These are phyloP conservation scores for Macaria notata DNA, from an alignment of 2,888 invertebrate genomes.

Conservation along the genomic window DNA sequence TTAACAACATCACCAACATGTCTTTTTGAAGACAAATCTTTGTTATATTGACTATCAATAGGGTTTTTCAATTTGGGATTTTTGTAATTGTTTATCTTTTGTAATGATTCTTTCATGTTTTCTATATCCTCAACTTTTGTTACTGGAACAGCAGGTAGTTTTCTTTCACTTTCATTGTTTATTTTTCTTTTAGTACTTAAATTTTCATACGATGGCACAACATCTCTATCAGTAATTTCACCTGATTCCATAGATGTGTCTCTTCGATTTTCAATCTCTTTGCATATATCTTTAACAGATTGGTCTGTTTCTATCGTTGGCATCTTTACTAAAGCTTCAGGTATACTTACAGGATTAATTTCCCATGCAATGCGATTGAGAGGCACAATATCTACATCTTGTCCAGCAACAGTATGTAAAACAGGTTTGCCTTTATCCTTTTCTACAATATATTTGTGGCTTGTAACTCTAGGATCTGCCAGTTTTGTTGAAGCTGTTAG, in stretches of 20 bases:
- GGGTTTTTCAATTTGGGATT: constrained; percentile 41
- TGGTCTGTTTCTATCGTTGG: constrained; percentile 30
- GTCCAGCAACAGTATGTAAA: constrained; percentile 45
- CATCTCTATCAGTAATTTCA: constrained; percentile 39
- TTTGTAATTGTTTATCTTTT: constrained; percentile 32
- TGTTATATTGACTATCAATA: constrained; percentile 1
- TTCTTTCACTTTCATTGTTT: constrained; percentile 1
- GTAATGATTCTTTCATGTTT: constrained; percentile 10
- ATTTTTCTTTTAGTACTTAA: constrained; percentile 2
- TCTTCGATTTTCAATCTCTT: constrained; percentile 46
- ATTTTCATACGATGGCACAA: constrained; percentile 1
- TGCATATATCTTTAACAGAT: constrained; percentile 45
- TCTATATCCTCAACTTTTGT: constrained; percentile 15
- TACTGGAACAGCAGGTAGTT: constrained; percentile 3
- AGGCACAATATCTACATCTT: constrained; percentile 48
- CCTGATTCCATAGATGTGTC: constrained; percentile 50
- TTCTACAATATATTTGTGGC: constrained; percentile 53
- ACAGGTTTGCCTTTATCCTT: constrained; percentile 42
- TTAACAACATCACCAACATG: too few relatives aligned
- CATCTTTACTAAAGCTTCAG: constrained; percentile 44
- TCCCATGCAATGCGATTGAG: constrained; percentile 50
- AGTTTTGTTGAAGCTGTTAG: constrained; percentile 44
- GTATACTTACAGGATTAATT: constrained; percentile 42
- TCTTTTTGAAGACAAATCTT: too few relatives aligned
- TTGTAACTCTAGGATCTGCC: constrained; percentile 62